Percentiles rank a stretch among this genome's conserved stretches.
Conservation (phyloP, 1,140 invertebrate genomes). For the Zaprionus kolodkinae region DNA sequence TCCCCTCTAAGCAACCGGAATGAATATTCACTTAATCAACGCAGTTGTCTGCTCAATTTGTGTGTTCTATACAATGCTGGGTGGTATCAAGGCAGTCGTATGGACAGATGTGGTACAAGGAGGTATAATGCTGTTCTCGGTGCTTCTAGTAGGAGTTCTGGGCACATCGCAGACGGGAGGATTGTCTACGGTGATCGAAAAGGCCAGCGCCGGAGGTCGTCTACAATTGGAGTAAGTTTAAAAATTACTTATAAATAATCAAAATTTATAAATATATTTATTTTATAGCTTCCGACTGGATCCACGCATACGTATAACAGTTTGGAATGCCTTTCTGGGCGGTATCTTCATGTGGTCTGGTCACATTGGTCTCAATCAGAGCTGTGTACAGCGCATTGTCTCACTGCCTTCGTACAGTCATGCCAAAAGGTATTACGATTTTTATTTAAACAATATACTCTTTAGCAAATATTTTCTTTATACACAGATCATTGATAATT, state of each 20-base stretch:
- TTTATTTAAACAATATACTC: too few species aligned
- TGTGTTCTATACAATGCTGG: conserved; percentile 93
- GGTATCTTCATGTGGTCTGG: conserved; percentile 73
- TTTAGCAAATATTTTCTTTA: not conserved
- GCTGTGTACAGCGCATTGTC: conserved; percentile 77
- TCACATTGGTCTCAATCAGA: conserved; percentile 74
- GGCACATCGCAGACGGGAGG: conserved; percentile 89
- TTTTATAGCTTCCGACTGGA: conserved; percentile 55
- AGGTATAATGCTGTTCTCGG: conserved; percentile 89
- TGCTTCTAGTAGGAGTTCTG: conserved; percentile 88
- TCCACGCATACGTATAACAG: conserved; percentile 64
- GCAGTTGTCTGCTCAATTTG: conserved; percentile 90
- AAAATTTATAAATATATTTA: too few species aligned
- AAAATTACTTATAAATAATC: not conserved
- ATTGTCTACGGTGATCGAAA: conserved; percentile 87
- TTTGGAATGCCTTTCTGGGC: conserved; percentile 59
- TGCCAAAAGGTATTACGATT: conserved; percentile 57
- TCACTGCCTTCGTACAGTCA: conserved; percentile 64
- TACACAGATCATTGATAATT: conserved; percentile 84
- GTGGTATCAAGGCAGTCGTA: conserved; percentile 94
- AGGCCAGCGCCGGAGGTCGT: conserved; percentile 85
- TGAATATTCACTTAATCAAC: conserved; percentile 89
- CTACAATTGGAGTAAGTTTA: conserved; percentile 87
- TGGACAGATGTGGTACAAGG: conserved; percentile 95
- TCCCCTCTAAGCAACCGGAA: conserved; percentile 88